These are phyloP conservation scores for Glyphotaelius pellucidus DNA, from an alignment of 2,888 invertebrate species.

Conservation along the genomic window DNA sequence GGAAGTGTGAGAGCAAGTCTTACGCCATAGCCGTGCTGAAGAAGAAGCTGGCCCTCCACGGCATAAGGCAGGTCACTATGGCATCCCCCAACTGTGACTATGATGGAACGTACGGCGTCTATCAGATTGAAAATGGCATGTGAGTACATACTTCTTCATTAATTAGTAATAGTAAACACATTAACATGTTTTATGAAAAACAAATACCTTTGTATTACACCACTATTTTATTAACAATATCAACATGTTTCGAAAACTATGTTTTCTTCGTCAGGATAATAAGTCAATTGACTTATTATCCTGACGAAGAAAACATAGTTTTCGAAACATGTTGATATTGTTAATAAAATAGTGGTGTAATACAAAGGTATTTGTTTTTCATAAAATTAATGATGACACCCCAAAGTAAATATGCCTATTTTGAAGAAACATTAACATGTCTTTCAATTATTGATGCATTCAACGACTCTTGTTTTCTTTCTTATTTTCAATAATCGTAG, in stretches of 20 bases:
- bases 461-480: no score
- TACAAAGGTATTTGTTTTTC: no score
- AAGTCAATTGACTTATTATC: no score
- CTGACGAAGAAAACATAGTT: no score
- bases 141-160: slow-evolving; percentile 70
- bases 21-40: slow-evolving; percentile 76
- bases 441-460: not conserved
- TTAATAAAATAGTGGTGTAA: no score
- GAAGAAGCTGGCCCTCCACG: slow-evolving; percentile 78
- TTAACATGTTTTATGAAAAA: not conserved
- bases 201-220: no score
- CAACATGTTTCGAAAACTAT: no score
- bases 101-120: slow-evolving; percentile 81
- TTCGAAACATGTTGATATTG: no score
- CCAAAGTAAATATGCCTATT: no score
- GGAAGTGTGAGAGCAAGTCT: slow-evolving; percentile 82
- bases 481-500: not conserved
- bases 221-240: no score
- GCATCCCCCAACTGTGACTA: slow-evolving; percentile 79
- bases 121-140: slow-evolving; percentile 77
- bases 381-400: no score
- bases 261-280: no score
- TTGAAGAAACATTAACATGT: not conserved
- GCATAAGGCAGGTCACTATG: slow-evolving; percentile 77
- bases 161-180: not conserved